Conservation (phyloP, 2,888 invertebrate species). For the Pterostichus niger region DNA sequence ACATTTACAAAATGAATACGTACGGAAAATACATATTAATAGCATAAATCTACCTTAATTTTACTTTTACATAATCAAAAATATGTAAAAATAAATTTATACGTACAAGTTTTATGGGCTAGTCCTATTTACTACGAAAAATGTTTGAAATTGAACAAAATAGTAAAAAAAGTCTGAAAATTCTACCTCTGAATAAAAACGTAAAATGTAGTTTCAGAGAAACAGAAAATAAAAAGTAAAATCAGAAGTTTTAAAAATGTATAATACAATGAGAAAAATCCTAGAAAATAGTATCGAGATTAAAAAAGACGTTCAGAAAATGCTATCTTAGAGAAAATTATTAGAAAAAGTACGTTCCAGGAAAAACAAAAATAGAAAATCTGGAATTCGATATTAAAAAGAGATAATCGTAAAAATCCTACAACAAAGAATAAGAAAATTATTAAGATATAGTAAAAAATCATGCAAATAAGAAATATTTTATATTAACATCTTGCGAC, state of each 20-base stretch:
- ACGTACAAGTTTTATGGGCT: constrained; percentile 22
- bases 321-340: neutral
- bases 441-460: neutral
- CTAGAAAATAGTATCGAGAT: constrained; percentile 2
- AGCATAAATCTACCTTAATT: constrained; percentile 2
- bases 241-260: neutral
- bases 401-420: neutral
- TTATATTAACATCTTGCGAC: neutral
- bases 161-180: neutral
- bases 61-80: constrained; percentile 2
- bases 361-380: constrained; percentile 10
- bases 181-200: constrained; percentile 17
- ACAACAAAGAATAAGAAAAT: constrained; percentile 1
- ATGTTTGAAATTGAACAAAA: constrained; percentile 6
- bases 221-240: neutral
- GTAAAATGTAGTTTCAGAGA: constrained; percentile 1
- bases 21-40: neutral
- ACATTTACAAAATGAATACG: constrained; percentile 16
- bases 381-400: constrained; percentile 7
- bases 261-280: neutral
- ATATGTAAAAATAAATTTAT: constrained; percentile 21
- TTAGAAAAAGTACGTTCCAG: neutral
- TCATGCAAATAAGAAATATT: neutral
- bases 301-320: constrained; percentile 10
- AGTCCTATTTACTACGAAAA: constrained; percentile 31